A percentile compares a stretch with the other conserved stretches of the same genome.
Evolutionary conservation across 2,888 invertebrate genomes (phyloP).

Genomic region (Cheilosia grossa): DNA sequence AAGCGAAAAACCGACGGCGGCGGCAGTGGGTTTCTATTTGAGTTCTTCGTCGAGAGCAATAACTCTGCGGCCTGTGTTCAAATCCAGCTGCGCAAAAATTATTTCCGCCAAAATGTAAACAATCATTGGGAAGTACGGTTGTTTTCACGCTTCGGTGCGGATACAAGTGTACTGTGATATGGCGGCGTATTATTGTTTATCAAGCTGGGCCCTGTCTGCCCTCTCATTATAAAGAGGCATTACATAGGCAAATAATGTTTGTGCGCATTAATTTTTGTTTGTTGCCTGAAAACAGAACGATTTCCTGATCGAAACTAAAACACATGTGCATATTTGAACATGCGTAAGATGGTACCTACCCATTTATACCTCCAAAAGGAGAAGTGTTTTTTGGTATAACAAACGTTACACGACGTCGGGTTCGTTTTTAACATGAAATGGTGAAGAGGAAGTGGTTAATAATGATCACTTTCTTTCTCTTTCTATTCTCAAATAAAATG

Average conservation of each 20-base stretch:
- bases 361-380: no score
- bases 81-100: slow-evolving; percentile 28
- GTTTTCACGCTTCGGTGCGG: slow-evolving; percentile 28
- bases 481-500: no score
- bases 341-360: no score
- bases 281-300: not conserved
- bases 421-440: no score
- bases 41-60: slow-evolving; percentile 20
- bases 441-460: no score
- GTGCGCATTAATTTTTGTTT: not conserved
- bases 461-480: no score
- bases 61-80: slow-evolving; percentile 18
- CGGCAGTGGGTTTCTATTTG: no score
- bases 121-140: slow-evolving; percentile 33
- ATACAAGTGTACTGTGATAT: not conserved
- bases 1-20: no score
- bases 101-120: slow-evolving; percentile 53
- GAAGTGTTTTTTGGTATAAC: no score
- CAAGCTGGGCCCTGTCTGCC: slow-evolving; percentile 19
- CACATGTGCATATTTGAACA: not conserved
- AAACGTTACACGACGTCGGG: no score
- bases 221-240: no score
- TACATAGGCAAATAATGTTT: not conserved
- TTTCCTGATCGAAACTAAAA: not conserved
- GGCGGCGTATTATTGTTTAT: slow-evolving; percentile 17